Percentiles rank a stretch among this genome's conserved stretches.
Conservation (phyloP, 2,113 vertebrate species). For the Caranx melampygus region DNA sequence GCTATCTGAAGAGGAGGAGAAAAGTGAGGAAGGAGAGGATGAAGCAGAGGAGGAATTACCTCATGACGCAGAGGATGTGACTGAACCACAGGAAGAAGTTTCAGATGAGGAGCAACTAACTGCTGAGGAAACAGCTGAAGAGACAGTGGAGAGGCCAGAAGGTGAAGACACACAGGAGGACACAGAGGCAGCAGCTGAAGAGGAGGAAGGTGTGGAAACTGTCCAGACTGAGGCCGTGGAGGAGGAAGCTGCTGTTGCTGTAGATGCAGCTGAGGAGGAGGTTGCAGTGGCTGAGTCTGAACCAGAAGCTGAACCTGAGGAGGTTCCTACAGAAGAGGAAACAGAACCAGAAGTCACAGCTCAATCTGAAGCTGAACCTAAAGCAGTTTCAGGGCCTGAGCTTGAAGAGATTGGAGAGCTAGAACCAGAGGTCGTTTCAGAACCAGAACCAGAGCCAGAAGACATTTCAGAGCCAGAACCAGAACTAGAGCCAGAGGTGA, state of each 20-base stretch:
- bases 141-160: constrained; percentile 22
- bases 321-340: constrained; percentile 1
- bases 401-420: background rate
- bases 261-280: constrained; percentile 5
- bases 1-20: constrained; percentile 21
- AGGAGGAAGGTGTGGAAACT: constrained; percentile 15
- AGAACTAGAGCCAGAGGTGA: constrained; percentile 8
- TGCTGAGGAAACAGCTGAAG: constrained; percentile 31
- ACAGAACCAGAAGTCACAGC: background rate
- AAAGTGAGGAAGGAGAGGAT: constrained; percentile 9
- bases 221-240: background rate
- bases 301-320: constrained; percentile 21
- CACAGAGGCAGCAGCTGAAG: background rate
- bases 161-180: constrained; percentile 41
- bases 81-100: constrained; percentile 15
- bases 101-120: constrained; percentile 20
- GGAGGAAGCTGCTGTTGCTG: constrained; percentile 16
- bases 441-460: constrained; percentile 26
- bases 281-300: constrained; percentile 9
- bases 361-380: constrained; percentile 1
- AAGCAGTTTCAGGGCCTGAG: background rate
- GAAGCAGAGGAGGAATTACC: constrained; percentile 26
- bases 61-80: constrained; percentile 6
- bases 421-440: constrained; percentile 8
- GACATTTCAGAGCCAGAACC: constrained; percentile 4